phyloP scores from a whole-genome alignment of 2,113 vertebrate species.

The Pontoporia blainvillei region DNA sequence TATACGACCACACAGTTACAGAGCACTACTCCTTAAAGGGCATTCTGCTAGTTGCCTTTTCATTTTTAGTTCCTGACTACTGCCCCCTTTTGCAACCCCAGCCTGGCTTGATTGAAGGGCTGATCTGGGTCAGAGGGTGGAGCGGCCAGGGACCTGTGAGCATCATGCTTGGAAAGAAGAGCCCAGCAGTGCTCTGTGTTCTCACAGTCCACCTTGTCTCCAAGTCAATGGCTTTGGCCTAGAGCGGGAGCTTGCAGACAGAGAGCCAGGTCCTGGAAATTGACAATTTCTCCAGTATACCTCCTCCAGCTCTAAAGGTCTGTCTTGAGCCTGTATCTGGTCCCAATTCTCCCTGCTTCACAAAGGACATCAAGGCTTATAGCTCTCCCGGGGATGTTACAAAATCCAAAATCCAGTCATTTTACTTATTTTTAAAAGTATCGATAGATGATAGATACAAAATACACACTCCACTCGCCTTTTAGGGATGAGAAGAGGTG shows the following conservation, averaged over 20 bases:
- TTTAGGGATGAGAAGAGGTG: neutral
- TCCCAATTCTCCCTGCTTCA: neutral
- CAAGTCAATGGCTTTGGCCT: neutral
- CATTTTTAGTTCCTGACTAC: neutral
- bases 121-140: neutral
- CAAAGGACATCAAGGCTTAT: neutral
- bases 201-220: neutral
- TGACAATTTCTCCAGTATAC: neutral
- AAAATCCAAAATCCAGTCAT: neutral
- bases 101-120: neutral
- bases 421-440: neutral
- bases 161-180: neutral
- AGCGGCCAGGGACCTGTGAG: neutral
- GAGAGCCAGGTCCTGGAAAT: neutral
- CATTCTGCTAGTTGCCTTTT: neutral
- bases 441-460: too few relatives aligned
- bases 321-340: neutral
- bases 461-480: too few relatives aligned
- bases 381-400: neutral
- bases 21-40: neutral
- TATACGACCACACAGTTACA: fast-evolving
- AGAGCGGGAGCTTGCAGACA: neutral
- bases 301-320: too few relatives aligned
- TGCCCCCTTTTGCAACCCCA: neutral
- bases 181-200: neutral